Percentiles rank a stretch among this genome's conserved stretches.
phyloP scores from a whole-genome alignment of 2,888 invertebrate species.

The Drosophila tripunctata region DNA sequence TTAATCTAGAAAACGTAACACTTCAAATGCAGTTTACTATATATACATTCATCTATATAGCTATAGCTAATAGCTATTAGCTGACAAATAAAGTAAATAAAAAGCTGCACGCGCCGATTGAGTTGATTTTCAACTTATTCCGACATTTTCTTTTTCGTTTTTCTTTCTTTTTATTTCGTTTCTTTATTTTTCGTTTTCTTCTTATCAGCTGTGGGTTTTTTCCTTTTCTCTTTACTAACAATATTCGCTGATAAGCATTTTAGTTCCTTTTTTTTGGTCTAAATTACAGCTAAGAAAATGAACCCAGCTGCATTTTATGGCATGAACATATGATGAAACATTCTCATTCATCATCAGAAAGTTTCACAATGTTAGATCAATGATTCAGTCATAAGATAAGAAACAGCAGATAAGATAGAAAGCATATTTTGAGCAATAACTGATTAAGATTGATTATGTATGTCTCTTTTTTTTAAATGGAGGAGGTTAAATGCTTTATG shows the following conservation, averaged over 20 bases:
- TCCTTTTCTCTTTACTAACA: conserved; percentile 59
- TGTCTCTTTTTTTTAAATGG: neutral
- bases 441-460: conserved; percentile 11
- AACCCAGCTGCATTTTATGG: conserved; percentile 11
- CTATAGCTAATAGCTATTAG: too few species aligned
- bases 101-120: conserved; percentile 34
- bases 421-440: conserved; percentile 4
- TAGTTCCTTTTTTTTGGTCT: conserved; percentile 60
- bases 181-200: conserved; percentile 9
- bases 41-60: neutral
- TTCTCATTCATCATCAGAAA: neutral
- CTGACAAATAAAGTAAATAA: conserved; percentile 23
- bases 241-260: conserved; percentile 63
- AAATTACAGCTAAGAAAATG: neutral
- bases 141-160: conserved; percentile 34
- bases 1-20: conserved; percentile 14
- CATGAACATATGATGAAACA: conserved; percentile 7
- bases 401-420: conserved; percentile 7
- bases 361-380: too few species aligned
- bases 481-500: neutral
- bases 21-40: conserved; percentile 35
- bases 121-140: conserved; percentile 22
- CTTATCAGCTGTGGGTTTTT: conserved; percentile 59
- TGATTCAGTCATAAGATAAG: neutral
- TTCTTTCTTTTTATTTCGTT: too few species aligned